Evolutionary conservation across 2,797 vertebrate species (phyloP), one percentile per base, ranked within the genome.

Genomic region (Oreonectes daqikongensis): DNA sequence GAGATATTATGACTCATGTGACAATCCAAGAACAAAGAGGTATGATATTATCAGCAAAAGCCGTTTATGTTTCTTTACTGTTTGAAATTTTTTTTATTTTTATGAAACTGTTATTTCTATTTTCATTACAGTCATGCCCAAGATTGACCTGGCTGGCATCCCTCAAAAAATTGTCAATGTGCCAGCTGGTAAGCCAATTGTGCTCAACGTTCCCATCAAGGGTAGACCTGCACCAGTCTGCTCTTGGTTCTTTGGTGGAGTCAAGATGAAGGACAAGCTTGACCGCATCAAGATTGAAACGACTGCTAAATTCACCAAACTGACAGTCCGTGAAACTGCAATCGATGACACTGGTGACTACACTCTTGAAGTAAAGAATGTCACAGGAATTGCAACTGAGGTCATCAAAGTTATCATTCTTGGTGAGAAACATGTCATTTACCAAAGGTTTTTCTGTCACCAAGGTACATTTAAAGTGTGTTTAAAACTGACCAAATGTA

Each of bases 351-450:
- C 96, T 2, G 98, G 98, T 80, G 89, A 95, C 79, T 99, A 99
- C 77, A 94, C 86, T 0, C 92, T 99, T 66, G 93, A 99, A 87
- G 88, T 99, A 84, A 99, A 99, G 87, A 99, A 99, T 63, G 84
- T 92, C 53, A 80, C 92, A n/a, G 97, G 96, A 87, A 89, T 90
- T 69, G 93, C 92, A 78, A 93, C 89, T 1, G 97, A 99, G 79
- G 91, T 93, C 68, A 87, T 99, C 87, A 98, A 96, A 86, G 92
- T 99, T 85, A 94, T 99, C 86, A 98, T 99, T 86, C 96, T 99
- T 14, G 98, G 97, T 99, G 92, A 95, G 96, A 26, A 77, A 55
- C 11, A 57, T 48, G 74, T 77, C 15, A 70, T n/a, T 42, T 57
- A 0, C 9, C 32, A 30, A 15, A 42, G n/a, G 2, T 5, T 67